Conservation (phyloP, 1,140 invertebrate genomes). For the Drosophila leontia region DNA sequence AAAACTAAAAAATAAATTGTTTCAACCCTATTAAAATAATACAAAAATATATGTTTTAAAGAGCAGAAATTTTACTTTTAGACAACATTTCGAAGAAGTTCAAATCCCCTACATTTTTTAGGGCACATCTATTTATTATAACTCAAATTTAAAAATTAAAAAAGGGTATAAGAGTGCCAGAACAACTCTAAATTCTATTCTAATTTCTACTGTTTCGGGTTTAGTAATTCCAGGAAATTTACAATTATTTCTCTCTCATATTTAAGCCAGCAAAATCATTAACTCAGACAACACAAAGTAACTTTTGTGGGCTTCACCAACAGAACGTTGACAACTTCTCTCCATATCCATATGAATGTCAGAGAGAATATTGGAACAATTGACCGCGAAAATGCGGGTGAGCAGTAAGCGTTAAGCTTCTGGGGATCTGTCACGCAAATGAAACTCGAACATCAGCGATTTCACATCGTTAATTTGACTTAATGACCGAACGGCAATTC, state of each 20-base stretch:
- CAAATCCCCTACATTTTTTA: neutral
- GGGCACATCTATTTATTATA: no score
- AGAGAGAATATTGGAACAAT: conserved; percentile 22
- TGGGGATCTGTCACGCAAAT: conserved; percentile 44
- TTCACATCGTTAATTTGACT: conserved; percentile 52
- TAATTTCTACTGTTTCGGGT: neutral
- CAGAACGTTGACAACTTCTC: neutral
- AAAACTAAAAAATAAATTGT: neutral
- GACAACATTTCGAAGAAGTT: neutral
- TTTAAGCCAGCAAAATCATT: conserved; percentile 1
- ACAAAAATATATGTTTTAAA: no score
- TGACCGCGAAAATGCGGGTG: conserved; percentile 19
- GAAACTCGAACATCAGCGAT: conserved; percentile 35
- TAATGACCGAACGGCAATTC: conserved; percentile 51
- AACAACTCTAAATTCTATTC: neutral
- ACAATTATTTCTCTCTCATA: conserved; percentile 1
- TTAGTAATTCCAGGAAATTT: conserved; percentile 1
- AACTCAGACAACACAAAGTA: conserved; percentile 2
- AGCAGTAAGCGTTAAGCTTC: conserved; percentile 15
- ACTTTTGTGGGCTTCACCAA: conserved; percentile 5
- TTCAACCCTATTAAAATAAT: neutral
- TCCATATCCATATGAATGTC: neutral
- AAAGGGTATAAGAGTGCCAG: neutral
- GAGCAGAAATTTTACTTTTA: neutral
- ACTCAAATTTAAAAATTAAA: neutral